Percentiles rank a stretch among this genome's conserved stretches.
These are phyloP conservation scores for Actinemys pallida DNA, from an alignment of 2,113 vertebrate genomes.

Conservation along the genomic window DNA sequence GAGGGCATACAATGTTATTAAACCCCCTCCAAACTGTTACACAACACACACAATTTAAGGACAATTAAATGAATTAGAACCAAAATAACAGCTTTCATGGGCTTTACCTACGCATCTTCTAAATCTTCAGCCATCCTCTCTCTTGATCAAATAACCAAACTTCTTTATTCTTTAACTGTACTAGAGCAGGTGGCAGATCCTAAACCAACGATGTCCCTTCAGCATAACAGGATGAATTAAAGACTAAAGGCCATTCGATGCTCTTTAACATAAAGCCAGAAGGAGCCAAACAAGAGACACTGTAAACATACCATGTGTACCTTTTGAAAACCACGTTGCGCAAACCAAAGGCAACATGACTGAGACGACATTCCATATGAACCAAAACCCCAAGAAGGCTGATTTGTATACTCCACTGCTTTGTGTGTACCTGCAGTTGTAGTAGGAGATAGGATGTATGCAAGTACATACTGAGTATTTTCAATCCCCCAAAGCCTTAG, in stretches of 20 bases:
- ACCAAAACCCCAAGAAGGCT: not conserved
- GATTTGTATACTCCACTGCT: not conserved
- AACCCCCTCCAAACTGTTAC: not conserved
- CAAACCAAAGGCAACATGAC: not conserved
- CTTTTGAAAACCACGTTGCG: not conserved
- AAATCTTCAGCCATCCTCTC: not conserved
- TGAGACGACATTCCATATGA: not conserved
- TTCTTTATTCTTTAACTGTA: no score
- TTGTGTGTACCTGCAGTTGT: no score
- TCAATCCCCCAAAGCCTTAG: not conserved
- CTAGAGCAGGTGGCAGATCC: not conserved
- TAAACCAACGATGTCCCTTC: not conserved
- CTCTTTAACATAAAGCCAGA: not conserved
- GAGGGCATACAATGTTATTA: not conserved
- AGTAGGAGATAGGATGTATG: not conserved
- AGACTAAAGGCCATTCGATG: not conserved
- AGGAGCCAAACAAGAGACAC: not conserved
- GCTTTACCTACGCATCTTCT: not conserved
- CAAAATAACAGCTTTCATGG: not conserved
- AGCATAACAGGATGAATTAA: not conserved
- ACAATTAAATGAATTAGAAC: not conserved
- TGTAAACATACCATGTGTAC: not conserved
- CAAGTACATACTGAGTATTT: not conserved
- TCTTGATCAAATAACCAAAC: not conserved
- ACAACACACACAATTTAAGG: not conserved